These are phyloP conservation scores for Syrista parreyssii DNA, from an alignment of 2,888 invertebrate genomes.

Conservation along the genomic window DNA sequence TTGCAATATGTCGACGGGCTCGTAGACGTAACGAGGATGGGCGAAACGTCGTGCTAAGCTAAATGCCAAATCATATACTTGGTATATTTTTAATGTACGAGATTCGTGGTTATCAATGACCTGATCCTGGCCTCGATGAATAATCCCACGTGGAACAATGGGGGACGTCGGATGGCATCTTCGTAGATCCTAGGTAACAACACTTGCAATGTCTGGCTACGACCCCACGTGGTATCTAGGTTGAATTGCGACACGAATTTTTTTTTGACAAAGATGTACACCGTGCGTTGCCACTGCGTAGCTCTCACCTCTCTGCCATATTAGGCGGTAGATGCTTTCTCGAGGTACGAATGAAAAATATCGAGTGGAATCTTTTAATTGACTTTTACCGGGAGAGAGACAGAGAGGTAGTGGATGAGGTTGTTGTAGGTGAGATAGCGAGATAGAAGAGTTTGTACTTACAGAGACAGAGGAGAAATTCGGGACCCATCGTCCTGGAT, in stretches of 20 bases:
- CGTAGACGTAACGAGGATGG: too few species aligned
- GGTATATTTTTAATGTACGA: too few species aligned
- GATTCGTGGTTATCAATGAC: not conserved
- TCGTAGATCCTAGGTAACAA: not conserved
- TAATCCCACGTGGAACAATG: not conserved
- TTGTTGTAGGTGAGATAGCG: too few species aligned
- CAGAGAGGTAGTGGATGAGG: not conserved
- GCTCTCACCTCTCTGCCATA: too few species aligned
- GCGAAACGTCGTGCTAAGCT: too few species aligned
- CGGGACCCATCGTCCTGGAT: slow-evolving; percentile 50
- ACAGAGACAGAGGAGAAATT: slow-evolving; percentile 51
- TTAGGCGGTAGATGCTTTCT: too few species aligned
- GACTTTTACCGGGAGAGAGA: not conserved
- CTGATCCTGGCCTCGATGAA: not conserved
- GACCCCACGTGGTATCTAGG: not conserved
- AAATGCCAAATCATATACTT: not conserved
- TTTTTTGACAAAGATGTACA: not conserved
- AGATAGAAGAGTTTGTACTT: slow-evolving; percentile 41
- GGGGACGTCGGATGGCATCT: not conserved
- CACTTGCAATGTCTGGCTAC: not conserved
- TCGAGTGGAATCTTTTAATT: too few species aligned
- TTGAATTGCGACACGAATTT: not conserved
- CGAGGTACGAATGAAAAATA: too few species aligned
- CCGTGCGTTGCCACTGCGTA: not conserved
- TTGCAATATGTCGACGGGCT: too few species aligned